Evolutionary conservation across 2,797 vertebrate species (phyloP).

Genomic region (Ispidina picta): DNA sequence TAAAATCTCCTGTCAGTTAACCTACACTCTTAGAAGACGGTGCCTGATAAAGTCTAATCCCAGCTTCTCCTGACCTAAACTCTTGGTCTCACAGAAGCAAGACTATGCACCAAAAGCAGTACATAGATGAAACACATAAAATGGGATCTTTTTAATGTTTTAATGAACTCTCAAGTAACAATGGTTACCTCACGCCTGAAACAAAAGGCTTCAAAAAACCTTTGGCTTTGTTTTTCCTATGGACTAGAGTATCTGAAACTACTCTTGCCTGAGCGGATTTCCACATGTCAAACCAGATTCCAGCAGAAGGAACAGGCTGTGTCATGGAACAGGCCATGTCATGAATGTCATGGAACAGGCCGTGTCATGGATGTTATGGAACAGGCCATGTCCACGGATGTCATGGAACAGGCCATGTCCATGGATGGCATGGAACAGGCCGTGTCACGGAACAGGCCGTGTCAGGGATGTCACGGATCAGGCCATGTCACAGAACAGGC

Average conservation of each 20-base stretch:
- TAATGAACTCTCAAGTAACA: not conserved
- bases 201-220: not conserved
- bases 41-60: not conserved
- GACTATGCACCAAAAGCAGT: not conserved
- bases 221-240: not conserved
- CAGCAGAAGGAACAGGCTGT: not conserved
- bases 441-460: no score
- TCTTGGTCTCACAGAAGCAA: not conserved
- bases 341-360: no score
- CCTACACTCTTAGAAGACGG: not conserved
- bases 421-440: no score
- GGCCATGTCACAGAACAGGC: no score
- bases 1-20: not conserved
- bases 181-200: not conserved
- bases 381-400: no score
- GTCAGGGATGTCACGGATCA: no score
- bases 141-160: not conserved
- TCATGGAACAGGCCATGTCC: no score
- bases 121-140: not conserved
- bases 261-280: not conserved
- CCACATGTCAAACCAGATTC: not conserved
- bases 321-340: no score
- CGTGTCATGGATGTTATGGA: no score
- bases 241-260: not conserved
- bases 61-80: not conserved